Conservation (phyloP, 2,113 vertebrate genomes). For the Hippocampus comes region DNA sequence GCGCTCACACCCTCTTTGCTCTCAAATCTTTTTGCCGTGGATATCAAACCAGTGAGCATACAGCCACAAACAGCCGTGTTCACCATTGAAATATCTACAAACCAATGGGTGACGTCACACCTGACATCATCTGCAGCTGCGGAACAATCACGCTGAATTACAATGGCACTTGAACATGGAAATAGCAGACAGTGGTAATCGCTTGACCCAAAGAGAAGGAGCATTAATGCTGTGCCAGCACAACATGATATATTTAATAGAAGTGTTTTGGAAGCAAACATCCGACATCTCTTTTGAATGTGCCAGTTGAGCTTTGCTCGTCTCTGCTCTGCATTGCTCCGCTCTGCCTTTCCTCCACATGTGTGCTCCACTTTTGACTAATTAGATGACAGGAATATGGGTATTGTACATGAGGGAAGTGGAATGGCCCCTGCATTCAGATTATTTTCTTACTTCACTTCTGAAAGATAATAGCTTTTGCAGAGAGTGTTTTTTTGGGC, state of each 20-base stretch:
- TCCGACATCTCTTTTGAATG: constrained; percentile 24
- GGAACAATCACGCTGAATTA: neutral
- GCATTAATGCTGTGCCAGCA: neutral
- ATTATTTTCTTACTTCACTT: constrained; percentile 22
- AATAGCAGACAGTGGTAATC: neutral
- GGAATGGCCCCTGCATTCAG: constrained; percentile 40
- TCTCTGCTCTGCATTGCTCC: neutral
- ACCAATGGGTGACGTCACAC: neutral
- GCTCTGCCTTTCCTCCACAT: constrained; percentile 13
- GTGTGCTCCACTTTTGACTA: constrained; percentile 41
- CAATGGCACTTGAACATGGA: neutral
- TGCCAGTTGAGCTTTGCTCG: constrained; percentile 18
- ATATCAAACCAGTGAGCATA: neutral
- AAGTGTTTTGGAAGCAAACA: neutral
- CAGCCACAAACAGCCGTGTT: neutral
- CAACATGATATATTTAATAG: constrained; percentile 11
- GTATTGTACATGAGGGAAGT: constrained; percentile 36
- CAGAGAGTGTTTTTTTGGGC: constrained; percentile 13
- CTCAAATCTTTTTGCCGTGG: neutral
- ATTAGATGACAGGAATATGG: constrained; percentile 59
- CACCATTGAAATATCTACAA: neutral
- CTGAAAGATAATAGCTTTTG: constrained; percentile 45
- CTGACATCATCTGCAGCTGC: neutral
- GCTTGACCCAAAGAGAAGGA: neutral
- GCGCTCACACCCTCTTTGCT: neutral